These are phyloP conservation scores for Pseudoatta argentina DNA, from an alignment of 1,140 invertebrate species.

Conservation along the genomic window DNA sequence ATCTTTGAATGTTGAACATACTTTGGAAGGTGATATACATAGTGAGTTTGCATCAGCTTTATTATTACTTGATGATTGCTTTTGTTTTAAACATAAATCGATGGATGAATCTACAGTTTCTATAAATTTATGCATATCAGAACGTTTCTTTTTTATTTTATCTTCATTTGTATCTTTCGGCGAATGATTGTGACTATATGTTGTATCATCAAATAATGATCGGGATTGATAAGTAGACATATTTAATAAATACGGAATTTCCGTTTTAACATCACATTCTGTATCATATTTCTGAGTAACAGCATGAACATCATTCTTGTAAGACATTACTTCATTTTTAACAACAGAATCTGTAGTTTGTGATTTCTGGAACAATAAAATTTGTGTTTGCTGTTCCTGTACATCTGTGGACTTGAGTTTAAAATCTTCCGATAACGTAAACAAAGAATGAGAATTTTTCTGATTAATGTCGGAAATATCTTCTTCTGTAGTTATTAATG, in stretches of 20 bases:
- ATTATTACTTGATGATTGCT: neutral
- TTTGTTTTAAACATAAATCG: slow-evolving; percentile 15
- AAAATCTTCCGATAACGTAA: neutral
- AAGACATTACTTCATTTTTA: neutral
- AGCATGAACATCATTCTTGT: neutral
- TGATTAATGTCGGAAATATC: neutral
- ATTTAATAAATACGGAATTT: neutral
- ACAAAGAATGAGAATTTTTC: neutral
- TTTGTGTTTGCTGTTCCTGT: neutral
- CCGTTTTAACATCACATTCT: neutral
- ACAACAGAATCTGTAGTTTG: neutral
- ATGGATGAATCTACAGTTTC: neutral
- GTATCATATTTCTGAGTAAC: slow-evolving; percentile 19
- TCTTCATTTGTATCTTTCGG: neutral
- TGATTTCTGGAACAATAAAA: neutral
- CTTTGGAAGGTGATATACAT: neutral
- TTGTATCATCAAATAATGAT: slow-evolving; percentile 61
- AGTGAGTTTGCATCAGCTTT: neutral
- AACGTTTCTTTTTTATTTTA: neutral
- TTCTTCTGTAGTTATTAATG: neutral
- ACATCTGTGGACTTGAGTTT: neutral
- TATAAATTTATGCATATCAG: neutral
- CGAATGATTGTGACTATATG: slow-evolving; percentile 20
- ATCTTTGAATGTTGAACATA: neutral
- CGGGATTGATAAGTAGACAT: slow-evolving; percentile 27